Base-by-base conservation (phyloP, 2,888 invertebrate genomes). In the Lottia scabra region DNA sequence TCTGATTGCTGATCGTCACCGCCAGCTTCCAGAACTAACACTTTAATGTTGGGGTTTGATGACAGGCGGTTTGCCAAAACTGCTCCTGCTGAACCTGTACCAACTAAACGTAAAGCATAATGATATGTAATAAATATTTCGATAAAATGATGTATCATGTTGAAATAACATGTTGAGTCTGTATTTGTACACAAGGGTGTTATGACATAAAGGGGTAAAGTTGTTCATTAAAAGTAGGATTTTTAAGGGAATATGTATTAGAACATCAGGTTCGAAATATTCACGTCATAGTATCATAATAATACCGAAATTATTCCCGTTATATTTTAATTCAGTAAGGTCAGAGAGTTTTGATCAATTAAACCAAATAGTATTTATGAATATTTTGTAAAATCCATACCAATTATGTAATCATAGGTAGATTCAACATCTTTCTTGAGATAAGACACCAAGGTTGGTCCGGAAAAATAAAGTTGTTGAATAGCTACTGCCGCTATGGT, bases 41-140 rank as follows among this genome's bases (percentile, higher is more conserved):
- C 87, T 72, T 43, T 79, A 16, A 78, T 75, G 38, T 85, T 79
- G 2, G 82, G 75, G 78, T 90, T 86, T 78, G 89, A 90, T 0
- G 89, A 85, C 68, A 91, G 81, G 6, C 91, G 83, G 72, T 88
- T 89, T n/a, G 90, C 90, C 71, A 90, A 70, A 23, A 91, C 90
- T 75, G 90, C 89, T 19, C 91, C 91, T 5, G 91, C 90, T 8
- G 90, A 89, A 4, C 91, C 91, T 16, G 90, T 90, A 1, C 91
- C 91, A 4, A 91, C 88, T 65, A 65, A 63, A 19, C 43, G 67
- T 38, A 38, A 68, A 56, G 56, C 12, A 23, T 12, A 23, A 56
- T 13, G 19, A 56, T 56, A n/a, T n/a, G n/a, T n/a, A n/a, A n/a
- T n/a, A n/a, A n/a, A n/a, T n/a, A n/a, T n/a, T n/a, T n/a, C n/a